Conservation (phyloP, 2,888 invertebrate species). For the Oxytorus armatus region DNA sequence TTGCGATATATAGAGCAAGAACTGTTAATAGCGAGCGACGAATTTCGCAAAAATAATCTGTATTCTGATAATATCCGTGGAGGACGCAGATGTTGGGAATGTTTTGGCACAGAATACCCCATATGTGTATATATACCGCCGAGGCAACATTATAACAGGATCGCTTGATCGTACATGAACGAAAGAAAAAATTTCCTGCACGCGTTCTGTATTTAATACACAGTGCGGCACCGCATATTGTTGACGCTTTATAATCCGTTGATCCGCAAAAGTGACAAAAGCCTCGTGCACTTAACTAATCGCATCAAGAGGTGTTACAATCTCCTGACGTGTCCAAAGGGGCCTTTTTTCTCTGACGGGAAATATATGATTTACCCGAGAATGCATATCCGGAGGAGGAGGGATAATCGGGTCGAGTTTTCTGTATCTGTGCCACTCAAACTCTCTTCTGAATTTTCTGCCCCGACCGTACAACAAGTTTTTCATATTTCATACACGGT, state of each 20-base stretch:
- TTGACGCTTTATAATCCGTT: conserved; percentile 62
- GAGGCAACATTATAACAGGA: conserved; percentile 22
- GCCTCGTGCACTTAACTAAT: conserved; percentile 74
- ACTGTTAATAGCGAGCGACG: too few relatives aligned
- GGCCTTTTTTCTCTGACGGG: conserved; percentile 60
- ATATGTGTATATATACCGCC: background rate
- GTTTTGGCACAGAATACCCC: background rate
- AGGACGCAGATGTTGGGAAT: background rate
- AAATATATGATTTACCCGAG: conserved; percentile 68
- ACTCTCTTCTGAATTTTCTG: conserved; percentile 42
- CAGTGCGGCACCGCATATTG: conserved; percentile 25
- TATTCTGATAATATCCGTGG: background rate
- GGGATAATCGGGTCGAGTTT: conserved; percentile 1
- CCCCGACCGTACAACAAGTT: conserved; percentile 38
- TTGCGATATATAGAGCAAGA: too few relatives aligned
- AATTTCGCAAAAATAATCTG: background rate
- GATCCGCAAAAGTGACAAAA: conserved; percentile 74
- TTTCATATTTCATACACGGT: conserved; percentile 78
- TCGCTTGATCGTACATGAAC: conserved; percentile 2
- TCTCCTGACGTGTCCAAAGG: conserved; percentile 37
- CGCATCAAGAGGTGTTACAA: conserved; percentile 74
- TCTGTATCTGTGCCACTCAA: conserved; percentile 60
- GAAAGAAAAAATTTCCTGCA: conserved; percentile 42
- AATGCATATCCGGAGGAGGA: conserved; percentile 43
- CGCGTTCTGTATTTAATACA: conserved; percentile 24